phyloP scores from a whole-genome alignment of 2,113 vertebrate species.

The Perca schrenkii region DNA sequence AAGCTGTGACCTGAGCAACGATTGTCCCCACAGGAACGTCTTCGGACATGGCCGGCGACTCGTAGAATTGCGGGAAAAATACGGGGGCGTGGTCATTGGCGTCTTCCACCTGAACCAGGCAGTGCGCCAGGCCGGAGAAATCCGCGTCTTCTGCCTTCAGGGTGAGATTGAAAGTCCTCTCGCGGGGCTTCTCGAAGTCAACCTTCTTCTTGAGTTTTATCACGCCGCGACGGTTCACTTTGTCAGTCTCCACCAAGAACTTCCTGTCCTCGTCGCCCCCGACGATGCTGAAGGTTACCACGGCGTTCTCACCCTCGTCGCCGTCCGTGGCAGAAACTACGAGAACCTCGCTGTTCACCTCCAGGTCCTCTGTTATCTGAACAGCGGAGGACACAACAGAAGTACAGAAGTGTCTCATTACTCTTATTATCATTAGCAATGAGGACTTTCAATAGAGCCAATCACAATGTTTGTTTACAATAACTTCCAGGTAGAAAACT shows the following conservation, averaged over 20 bases:
- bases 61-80: conserved; percentile 89
- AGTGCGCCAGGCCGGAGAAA: conserved; percentile 87
- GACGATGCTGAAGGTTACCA: conserved; percentile 89
- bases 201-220: conserved; percentile 88
- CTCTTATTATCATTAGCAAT: no score
- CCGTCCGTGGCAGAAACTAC: conserved; percentile 88
- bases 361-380: conserved; percentile 86
- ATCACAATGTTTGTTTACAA: no score
- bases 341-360: conserved; percentile 86
- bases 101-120: conserved; percentile 90
- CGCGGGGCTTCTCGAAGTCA: conserved; percentile 91
- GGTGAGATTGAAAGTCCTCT: conserved; percentile 91
- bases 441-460: no score
- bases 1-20: conserved; percentile 88
- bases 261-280: conserved; percentile 89
- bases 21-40: conserved; percentile 87
- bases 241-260: conserved; percentile 91
- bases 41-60: conserved; percentile 85
- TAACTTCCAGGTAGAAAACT: no score
- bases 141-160: conserved; percentile 90
- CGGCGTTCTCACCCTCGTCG: conserved; percentile 90
- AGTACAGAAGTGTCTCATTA: no score
- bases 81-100: conserved; percentile 90
- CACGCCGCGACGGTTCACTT: conserved; percentile 82
- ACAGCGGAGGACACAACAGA: conserved; percentile 11